A percentile compares a stretch with the other conserved stretches of the same genome.
These are phyloP conservation scores for Sitodiplosis mosellana DNA, from an alignment of 1,140 invertebrate genomes.

Conservation along the genomic window DNA sequence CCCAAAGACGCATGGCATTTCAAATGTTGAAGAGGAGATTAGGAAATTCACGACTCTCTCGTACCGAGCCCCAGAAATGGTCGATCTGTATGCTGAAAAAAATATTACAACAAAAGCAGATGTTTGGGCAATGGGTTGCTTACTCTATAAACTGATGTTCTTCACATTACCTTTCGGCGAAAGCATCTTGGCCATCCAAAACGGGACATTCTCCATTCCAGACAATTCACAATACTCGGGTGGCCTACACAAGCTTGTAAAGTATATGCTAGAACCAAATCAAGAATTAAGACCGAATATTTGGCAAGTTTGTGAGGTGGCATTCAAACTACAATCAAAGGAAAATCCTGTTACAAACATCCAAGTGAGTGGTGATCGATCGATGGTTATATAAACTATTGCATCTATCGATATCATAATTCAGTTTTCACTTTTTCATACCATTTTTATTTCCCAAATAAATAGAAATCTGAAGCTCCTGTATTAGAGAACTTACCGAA, in stretches of 20 bases:
- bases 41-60: slow-evolving; percentile 87
- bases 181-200: slow-evolving; percentile 83
- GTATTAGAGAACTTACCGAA: slow-evolving; percentile 41
- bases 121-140: slow-evolving; percentile 83
- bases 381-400: no score
- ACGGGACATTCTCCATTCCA: slow-evolving; percentile 73
- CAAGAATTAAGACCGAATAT: slow-evolving; percentile 71
- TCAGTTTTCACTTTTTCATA: no score
- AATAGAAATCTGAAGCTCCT: slow-evolving; percentile 45
- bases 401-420: no score
- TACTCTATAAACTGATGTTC: slow-evolving; percentile 83
- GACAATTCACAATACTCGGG: slow-evolving; percentile 61
- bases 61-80: slow-evolving; percentile 90
- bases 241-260: slow-evolving; percentile 38
- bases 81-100: slow-evolving; percentile 79
- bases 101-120: slow-evolving; percentile 81
- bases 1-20: slow-evolving; percentile 50
- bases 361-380: slow-evolving; percentile 38
- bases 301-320: slow-evolving; percentile 67
- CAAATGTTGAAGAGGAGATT: slow-evolving; percentile 75
- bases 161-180: slow-evolving; percentile 87
- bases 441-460: slow-evolving; percentile 8
- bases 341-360: slow-evolving; percentile 69
- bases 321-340: slow-evolving; percentile 53
- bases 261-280: slow-evolving; percentile 73